Base-by-base conservation (phyloP, 2,113 vertebrate species). In the Illadopsis cleaveri region DNA sequence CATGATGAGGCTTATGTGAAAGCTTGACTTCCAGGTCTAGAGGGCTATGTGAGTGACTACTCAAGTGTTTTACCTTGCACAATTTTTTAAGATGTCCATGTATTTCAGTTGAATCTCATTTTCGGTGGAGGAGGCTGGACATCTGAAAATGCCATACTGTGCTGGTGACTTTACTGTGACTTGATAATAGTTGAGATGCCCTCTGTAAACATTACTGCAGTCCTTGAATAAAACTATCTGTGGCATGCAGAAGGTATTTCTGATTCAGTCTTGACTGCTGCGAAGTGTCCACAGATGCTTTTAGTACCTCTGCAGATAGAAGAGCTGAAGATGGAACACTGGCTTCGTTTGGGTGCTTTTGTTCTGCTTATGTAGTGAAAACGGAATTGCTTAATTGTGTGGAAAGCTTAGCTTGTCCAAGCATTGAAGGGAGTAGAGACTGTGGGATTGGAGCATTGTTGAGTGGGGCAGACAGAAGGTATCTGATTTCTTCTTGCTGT, bases 361-460 rank as follows among this genome's bases (percentile, higher is more conserved):
- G 1, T 91, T 69, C 31, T 65, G 37, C 31, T 72, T 68, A 33
- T 50, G 19, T 61, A 24, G 15, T 75, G 56, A 71, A 81, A 94
- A 28, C 9, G 2, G 51, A 68, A 4, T 58, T 35, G 33, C 68
- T 91, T 47, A 31, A 15, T 68, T 72, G 25, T 51, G 48, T 61
- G 45, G 40, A 65, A 68, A 69, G 19, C 54, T 69, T 76, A 50
- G 53, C 37, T 79, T 69, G 33, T 62, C 24, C 47, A 54, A 77
- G 28, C 23, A 5, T 6, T 81, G 53, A 33, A 22, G 19, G 9
- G 17, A 38, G 16, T 58, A 64, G 75, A 58, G 15, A 8, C 40
- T 35, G 6, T 8, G 15, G 35, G 38, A 42, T 2, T 69, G 40
- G 80, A 65, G 25, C 25, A 24, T 22, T 0, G 0, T 2, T 58